Conservation (phyloP, 2,113 vertebrate genomes). For the Brachyhypopomus gauderio region DNA sequence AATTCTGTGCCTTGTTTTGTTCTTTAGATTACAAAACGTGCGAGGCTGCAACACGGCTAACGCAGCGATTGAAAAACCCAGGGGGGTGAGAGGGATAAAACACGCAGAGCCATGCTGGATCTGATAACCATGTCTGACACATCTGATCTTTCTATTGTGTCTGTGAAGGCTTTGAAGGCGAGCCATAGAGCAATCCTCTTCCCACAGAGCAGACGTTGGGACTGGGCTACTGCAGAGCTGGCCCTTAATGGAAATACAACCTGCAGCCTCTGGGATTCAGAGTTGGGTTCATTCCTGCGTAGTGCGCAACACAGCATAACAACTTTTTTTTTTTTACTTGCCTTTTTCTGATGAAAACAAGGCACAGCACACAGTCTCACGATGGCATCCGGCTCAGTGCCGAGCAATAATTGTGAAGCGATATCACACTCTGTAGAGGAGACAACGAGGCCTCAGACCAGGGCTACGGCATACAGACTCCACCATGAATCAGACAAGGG, state of each 20-base stretch:
- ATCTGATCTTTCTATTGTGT: slow-evolving; percentile 54
- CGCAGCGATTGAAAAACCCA: not conserved
- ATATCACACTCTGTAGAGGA: no score
- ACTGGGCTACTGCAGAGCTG: slow-evolving; percentile 48
- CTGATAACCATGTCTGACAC: slow-evolving; percentile 30
- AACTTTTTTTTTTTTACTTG: no score
- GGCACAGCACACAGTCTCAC: no score
- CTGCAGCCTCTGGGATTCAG: slow-evolving; percentile 61
- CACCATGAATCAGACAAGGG: no score
- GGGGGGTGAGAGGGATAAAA: no score
- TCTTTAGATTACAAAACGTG: not conserved
- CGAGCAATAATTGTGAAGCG: no score
- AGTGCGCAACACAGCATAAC: no score
- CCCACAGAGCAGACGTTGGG: slow-evolving; percentile 65
- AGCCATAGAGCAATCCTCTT: slow-evolving; percentile 56
- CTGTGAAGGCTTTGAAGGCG: slow-evolving; percentile 17
- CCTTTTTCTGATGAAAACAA: no score
- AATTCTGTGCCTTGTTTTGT: slow-evolving; percentile 24
- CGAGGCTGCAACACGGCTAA: not conserved
- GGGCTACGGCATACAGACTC: no score
- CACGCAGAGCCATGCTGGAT: not conserved
- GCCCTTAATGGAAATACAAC: slow-evolving; percentile 63
- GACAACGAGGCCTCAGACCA: no score
- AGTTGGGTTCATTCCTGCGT: no score
- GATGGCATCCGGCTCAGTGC: no score